A percentile compares a stretch with the other conserved stretches of the same genome.
Evolutionary conservation across 2,113 vertebrate species (phyloP).

Genomic region (Neofelis nebulosa): DNA sequence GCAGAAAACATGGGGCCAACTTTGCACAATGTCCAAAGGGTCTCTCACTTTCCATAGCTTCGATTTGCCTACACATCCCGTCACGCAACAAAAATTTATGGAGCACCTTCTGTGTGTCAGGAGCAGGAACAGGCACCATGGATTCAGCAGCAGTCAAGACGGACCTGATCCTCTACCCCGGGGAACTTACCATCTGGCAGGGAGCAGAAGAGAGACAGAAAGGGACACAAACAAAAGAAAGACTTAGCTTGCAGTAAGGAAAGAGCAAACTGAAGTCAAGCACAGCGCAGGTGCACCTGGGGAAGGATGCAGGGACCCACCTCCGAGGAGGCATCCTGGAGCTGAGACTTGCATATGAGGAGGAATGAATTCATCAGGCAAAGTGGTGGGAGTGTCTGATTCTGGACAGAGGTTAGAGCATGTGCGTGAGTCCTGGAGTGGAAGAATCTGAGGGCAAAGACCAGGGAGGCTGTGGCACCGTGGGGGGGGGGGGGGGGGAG

Average conservation of each 20-base stretch:
- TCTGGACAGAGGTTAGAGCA: neutral
- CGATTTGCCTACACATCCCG: neutral
- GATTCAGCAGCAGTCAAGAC: neutral
- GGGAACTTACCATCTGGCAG: neutral
- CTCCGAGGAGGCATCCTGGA: neutral
- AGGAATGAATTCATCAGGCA: neutral
- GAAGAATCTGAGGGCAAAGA: neutral
- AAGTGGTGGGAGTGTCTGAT: too few species aligned
- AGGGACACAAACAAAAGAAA: neutral
- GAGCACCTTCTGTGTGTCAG: neutral
- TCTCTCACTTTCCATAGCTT: neutral
- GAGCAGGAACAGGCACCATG: neutral
- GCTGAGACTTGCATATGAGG: too few species aligned
- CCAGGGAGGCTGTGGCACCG: accelerated
- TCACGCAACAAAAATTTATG: neutral
- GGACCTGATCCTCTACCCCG: neutral
- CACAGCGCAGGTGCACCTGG: too few species aligned
- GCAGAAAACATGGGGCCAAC: neutral
- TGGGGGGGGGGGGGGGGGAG: accelerated
- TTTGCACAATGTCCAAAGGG: neutral
- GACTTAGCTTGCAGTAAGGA: neutral
- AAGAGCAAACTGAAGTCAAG: neutral
- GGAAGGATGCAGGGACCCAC: neutral
- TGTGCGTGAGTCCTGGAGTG: neutral
- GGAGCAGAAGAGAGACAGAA: neutral